Percentiles rank a stretch among this genome's conserved stretches.
phyloP scores from a whole-genome alignment of 2,113 vertebrate species.

The Cryptotis parvus region DNA sequence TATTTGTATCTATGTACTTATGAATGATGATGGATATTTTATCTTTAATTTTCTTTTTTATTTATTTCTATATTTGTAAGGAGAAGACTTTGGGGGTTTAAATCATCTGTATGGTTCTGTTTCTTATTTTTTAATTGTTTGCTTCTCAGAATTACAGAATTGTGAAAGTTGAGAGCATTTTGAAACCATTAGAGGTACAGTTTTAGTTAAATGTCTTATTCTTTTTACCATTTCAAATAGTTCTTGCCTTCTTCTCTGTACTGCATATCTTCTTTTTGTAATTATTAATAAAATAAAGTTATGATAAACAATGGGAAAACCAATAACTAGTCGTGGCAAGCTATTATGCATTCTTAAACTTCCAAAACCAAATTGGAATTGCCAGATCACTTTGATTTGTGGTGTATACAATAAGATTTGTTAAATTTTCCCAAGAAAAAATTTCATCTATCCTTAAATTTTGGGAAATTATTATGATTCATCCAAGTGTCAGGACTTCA shows the following conservation, averaged over 20 bases:
- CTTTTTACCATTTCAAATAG: conserved; percentile 34
- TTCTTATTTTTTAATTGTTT: not conserved
- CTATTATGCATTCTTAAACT: not conserved
- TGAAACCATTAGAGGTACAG: not conserved
- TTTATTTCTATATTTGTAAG: conserved; percentile 28
- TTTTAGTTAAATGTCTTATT: not conserved
- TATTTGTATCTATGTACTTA: not conserved
- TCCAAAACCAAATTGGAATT: conserved; percentile 28
- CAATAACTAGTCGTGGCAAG: not conserved
- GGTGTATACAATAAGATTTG: not conserved
- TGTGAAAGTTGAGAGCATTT: conserved; percentile 25
- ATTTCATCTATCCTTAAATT: not conserved
- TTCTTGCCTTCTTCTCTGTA: not conserved
- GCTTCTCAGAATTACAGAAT: conserved; percentile 23
- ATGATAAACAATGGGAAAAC: not conserved
- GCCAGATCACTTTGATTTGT: not conserved
- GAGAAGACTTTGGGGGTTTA: not conserved
- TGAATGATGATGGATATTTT: not conserved
- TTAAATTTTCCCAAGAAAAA: not conserved
- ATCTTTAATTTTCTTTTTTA: not conserved
- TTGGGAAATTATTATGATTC: conserved; percentile 6
- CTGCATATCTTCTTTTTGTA: not conserved
- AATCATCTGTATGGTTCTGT: not conserved
- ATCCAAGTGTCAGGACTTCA: not conserved
- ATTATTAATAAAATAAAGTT: conserved; percentile 30